Evolutionary conservation across 2,888 invertebrate genomes (phyloP).

Genomic region (Ecdyonurus torrentis): DNA sequence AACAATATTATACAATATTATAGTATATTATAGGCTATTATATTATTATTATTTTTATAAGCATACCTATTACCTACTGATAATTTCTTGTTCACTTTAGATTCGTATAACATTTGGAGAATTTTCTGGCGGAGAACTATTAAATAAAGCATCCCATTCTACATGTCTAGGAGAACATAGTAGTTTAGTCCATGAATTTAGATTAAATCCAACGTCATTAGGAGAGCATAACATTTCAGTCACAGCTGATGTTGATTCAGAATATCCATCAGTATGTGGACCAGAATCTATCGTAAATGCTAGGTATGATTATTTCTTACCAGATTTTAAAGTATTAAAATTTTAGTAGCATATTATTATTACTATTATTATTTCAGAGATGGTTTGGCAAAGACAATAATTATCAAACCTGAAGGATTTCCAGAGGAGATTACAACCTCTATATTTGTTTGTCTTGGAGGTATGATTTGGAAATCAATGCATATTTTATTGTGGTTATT

Average conservation of each 20-base stretch:
- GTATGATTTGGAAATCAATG: slow-evolving; percentile 27
- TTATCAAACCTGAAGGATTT: slow-evolving; percentile 54
- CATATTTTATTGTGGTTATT: background rate
- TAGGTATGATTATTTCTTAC: slow-evolving; percentile 22
- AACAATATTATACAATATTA: no score
- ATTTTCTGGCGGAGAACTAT: slow-evolving; percentile 2
- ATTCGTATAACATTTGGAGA: slow-evolving; percentile 1
- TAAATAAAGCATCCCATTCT: background rate
- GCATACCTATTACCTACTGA: no score
- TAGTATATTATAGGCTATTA: no score
- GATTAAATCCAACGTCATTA: slow-evolving; percentile 19
- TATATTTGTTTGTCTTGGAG: slow-evolving; percentile 45
- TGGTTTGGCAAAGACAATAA: slow-evolving; percentile 40
- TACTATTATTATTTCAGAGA: no score
- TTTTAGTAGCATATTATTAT: no score
- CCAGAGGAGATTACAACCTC: slow-evolving; percentile 45
- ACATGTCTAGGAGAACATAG: background rate
- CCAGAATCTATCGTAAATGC: slow-evolving; percentile 29
- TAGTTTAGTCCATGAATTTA: slow-evolving; percentile 5
- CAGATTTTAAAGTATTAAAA: slow-evolving; percentile 4
- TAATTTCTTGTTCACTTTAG: no score
- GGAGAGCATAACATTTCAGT: slow-evolving; percentile 36
- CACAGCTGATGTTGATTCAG: slow-evolving; percentile 29
- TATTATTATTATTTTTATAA: no score
- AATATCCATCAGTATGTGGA: slow-evolving; percentile 30